Conservation (phyloP, 2,113 vertebrate species). For the Coreoperca whiteheadi region DNA sequence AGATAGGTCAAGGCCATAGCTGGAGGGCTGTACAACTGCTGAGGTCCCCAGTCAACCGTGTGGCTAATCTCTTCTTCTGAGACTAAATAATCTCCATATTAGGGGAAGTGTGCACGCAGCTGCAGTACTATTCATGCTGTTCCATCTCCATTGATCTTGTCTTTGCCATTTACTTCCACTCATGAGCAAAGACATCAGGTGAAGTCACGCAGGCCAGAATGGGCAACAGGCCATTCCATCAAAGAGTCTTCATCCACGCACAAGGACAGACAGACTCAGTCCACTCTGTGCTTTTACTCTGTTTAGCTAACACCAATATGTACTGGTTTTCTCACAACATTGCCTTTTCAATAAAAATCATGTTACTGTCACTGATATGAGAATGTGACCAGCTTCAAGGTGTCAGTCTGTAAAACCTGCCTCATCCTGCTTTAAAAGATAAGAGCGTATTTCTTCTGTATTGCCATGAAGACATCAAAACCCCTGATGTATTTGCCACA, state of each 20-base stretch:
- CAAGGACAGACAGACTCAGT: not conserved
- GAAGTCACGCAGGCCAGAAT: not conserved
- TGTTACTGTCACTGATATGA: not conserved
- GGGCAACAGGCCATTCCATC: not conserved
- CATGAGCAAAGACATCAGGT: not conserved
- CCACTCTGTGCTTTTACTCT: not conserved
- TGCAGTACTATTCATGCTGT: not conserved
- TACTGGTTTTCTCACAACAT: not conserved
- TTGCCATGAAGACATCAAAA: conserved; percentile 1
- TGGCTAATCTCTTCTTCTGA: not conserved
- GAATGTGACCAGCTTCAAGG: conserved; percentile 1
- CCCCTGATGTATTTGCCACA: conserved; percentile 3
- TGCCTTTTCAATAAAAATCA: conserved; percentile 11
- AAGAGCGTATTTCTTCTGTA: not conserved
- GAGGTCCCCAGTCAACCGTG: not conserved
- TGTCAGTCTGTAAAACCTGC: conserved; percentile 8
- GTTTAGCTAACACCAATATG: not conserved
- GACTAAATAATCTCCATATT: conserved; percentile 1
- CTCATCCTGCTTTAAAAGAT: not conserved
- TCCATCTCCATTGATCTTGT: conserved; percentile 1
- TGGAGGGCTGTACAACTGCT: conserved; percentile 1
- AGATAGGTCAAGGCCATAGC: conserved; percentile 29
- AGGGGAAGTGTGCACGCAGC: not conserved
- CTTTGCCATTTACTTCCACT: not conserved
- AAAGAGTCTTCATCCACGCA: not conserved